Evolutionary conservation across 2,113 vertebrate genomes (phyloP), one percentile per base, ranked within the genome.

Genomic region (Romanogobio albipinnatus): DNA sequence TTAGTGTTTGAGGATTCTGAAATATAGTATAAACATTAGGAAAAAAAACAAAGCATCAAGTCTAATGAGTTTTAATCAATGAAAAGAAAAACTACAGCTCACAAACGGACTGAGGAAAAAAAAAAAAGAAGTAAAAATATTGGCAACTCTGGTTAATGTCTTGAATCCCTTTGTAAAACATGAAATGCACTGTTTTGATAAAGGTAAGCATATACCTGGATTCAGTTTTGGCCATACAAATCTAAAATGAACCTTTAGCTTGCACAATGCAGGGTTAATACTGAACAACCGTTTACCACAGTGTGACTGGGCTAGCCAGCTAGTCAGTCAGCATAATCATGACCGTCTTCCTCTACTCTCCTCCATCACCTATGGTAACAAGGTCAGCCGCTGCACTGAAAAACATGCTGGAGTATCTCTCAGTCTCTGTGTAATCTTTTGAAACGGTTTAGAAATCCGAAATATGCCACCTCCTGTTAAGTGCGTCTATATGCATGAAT

Each of bases 131-230:
- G 47, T 75, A 82, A 45, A 82, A 82, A 62, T 86, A 83, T 70
- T 86, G 84, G 78, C 84, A 86, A 75, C 70, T 86, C 56, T 76
- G 58, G 53, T 74, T 47, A 64, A 86, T 81, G 78, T 86, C 73
- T 76, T 77, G 73, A 76, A 86, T 86, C 85, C 85, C 80, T 86
- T 82, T 77, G 80, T 70, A 83, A 77, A 86, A 75, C 79, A 66
- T 75, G 73, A 86, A 74, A 86, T 86, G 79, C 83, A 62, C 85
- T 47, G 80, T 82, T 56, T 76, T 51, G 49, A 77, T 74, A 86
- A 86, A 82, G 78, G 5, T 82, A 77, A 86, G 70, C 79, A 86
- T 66, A 82, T 66, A 82, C 80, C 79, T 68, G 85, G 79, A 70
- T 66, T 71, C 47, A 59, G 47, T 80, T 83, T 82, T 82, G 85